Conservation (phyloP, 2,797 vertebrate genomes). For the Notolepis coatsorum region DNA sequence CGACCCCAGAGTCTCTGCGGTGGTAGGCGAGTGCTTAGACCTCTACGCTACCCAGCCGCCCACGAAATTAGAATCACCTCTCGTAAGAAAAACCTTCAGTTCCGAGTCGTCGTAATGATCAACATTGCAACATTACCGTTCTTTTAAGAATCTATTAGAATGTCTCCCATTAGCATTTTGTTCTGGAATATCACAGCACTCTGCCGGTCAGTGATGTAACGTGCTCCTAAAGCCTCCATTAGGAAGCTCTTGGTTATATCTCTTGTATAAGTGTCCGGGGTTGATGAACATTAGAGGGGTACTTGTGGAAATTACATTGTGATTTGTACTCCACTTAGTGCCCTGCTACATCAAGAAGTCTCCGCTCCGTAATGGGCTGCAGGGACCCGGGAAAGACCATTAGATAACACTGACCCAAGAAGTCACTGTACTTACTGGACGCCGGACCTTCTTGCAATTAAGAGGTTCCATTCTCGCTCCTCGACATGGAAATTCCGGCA, state of each 20-base stretch:
- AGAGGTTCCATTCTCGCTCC: not conserved
- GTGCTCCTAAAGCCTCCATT: conserved; percentile 30
- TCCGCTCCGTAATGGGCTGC: conserved; percentile 33
- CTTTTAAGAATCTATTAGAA: not conserved
- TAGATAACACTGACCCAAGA: conserved; percentile 43
- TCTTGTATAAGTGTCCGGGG: conserved; percentile 30
- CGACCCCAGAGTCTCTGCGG: no score
- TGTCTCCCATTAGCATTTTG: not conserved
- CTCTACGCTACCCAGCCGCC: no score
- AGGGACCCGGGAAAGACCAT: conserved; percentile 37
- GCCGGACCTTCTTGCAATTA: conserved; percentile 24
- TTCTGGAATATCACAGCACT: not conserved
- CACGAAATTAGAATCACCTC: no score
- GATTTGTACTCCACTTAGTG: conserved; percentile 60
- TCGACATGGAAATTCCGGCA: conserved; percentile 4
- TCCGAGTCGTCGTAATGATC: no score
- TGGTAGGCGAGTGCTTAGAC: no score
- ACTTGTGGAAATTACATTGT: conserved; percentile 54
- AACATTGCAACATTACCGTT: no score
- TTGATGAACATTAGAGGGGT: conserved; percentile 55
- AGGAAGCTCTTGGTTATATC: conserved; percentile 29
- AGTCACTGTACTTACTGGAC: conserved; percentile 29
- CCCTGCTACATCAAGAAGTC: conserved; percentile 42
- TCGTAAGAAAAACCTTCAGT: no score
- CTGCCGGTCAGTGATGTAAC: not conserved